A percentile compares a stretch with the other conserved stretches of the same genome.
These are phyloP conservation scores for Mugil cephalus DNA, from an alignment of 2,113 vertebrate species.

Conservation along the genomic window DNA sequence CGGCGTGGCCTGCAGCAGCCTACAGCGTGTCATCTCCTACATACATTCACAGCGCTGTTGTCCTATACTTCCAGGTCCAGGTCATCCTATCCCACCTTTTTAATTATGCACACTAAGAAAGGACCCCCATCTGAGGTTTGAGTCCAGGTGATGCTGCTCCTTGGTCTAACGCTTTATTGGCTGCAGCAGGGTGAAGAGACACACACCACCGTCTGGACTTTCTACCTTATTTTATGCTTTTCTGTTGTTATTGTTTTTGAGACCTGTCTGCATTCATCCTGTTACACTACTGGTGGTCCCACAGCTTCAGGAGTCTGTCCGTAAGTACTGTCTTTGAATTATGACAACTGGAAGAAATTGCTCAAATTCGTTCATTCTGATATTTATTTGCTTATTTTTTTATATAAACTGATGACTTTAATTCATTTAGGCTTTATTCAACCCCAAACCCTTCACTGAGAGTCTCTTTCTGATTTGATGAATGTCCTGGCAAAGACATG, in stretches of 20 bases:
- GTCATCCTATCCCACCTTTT: slow-evolving; percentile 80
- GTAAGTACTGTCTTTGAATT: slow-evolving; percentile 52
- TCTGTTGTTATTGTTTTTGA: neutral
- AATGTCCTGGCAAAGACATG: too few relatives aligned
- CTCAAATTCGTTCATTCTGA: too few relatives aligned
- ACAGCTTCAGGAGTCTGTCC: neutral
- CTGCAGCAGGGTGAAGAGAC: slow-evolving; percentile 38
- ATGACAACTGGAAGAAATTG: neutral
- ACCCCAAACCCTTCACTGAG: too few relatives aligned
- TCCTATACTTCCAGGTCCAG: slow-evolving; percentile 71
- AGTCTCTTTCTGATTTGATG: too few relatives aligned
- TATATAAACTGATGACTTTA: too few relatives aligned
- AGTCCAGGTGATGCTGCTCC: slow-evolving; percentile 67
- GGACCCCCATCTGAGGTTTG: slow-evolving; percentile 77
- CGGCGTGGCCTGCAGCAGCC: neutral
- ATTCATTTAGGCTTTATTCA: too few relatives aligned
- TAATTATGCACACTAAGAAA: slow-evolving; percentile 83
- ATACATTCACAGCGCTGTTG: slow-evolving; percentile 61
- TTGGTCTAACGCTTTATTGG: slow-evolving; percentile 59
- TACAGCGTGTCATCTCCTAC: slow-evolving; percentile 36
- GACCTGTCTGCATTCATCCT: neutral
- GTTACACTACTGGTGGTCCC: neutral
- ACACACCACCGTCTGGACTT: slow-evolving; percentile 13
- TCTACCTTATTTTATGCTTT: neutral
- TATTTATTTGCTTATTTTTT: too few relatives aligned